Percentiles rank a stretch among this genome's conserved stretches.
These are phyloP conservation scores for Peromyscus leucopus DNA, from an alignment of 2,113 vertebrate genomes.

Conservation along the genomic window DNA sequence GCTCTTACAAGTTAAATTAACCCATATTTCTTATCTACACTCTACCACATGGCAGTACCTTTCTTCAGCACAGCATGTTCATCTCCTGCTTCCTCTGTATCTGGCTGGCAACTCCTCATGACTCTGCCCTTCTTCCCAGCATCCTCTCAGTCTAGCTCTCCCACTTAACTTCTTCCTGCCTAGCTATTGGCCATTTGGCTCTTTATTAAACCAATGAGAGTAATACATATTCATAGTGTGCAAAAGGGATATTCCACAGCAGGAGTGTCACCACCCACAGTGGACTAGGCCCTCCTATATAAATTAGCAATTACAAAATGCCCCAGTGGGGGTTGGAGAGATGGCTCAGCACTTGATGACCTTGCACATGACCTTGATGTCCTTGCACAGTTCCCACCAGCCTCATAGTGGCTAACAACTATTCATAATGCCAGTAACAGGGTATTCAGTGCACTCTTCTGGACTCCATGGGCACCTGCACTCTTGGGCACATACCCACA, in stretches of 20 bases:
- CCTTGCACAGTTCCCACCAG: background rate
- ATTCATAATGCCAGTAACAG: background rate
- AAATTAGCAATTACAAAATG: background rate
- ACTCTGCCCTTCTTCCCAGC: too few relatives aligned
- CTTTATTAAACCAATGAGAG: too few relatives aligned
- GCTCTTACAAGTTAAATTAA: too few relatives aligned
- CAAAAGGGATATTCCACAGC: background rate
- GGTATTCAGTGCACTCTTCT: background rate
- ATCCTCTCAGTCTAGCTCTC: too few relatives aligned
- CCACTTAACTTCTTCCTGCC: too few relatives aligned
- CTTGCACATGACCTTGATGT: too few relatives aligned
- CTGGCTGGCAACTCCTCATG: too few relatives aligned
- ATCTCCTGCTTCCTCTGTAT: too few relatives aligned
- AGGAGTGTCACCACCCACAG: background rate
- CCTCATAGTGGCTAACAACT: background rate
- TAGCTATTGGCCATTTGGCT: too few relatives aligned
- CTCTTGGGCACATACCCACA: background rate
- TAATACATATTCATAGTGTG: background rate
- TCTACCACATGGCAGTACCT: too few relatives aligned
- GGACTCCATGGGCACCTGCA: background rate
- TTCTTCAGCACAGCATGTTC: too few relatives aligned
- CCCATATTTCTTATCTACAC: too few relatives aligned
- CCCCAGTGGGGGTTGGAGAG: background rate
- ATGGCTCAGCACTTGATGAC: background rate
- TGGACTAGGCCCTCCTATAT: background rate